phyloP scores from a whole-genome alignment of 2,113 vertebrate species.

The Nanorana parkeri region DNA sequence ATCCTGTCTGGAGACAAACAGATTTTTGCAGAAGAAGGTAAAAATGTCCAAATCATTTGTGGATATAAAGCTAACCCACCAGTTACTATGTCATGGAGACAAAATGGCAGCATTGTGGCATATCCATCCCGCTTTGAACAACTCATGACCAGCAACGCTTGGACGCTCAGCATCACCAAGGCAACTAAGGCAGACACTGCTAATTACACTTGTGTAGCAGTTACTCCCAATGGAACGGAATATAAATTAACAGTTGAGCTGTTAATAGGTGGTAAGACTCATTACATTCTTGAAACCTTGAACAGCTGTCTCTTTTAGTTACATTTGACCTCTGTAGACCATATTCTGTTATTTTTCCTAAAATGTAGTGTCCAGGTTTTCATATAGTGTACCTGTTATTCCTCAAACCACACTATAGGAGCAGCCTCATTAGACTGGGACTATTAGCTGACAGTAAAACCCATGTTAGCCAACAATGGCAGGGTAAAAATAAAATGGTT shows the following conservation, averaged over 20 bases:
- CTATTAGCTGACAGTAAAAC: too few relatives aligned
- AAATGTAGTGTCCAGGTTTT: too few relatives aligned
- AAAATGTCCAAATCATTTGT: constrained; percentile 64
- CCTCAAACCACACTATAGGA: too few relatives aligned
- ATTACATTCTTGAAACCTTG: too few relatives aligned
- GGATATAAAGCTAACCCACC: constrained; percentile 73
- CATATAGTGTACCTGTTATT: too few relatives aligned
- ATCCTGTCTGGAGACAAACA: constrained; percentile 61
- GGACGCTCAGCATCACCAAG: constrained; percentile 65
- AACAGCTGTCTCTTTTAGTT: too few relatives aligned
- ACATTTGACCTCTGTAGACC: too few relatives aligned
- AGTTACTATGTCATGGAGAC: constrained; percentile 68
- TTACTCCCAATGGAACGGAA: not conserved
- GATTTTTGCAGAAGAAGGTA: constrained; percentile 54
- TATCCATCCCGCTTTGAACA: constrained; percentile 60
- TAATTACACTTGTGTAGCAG: constrained; percentile 68
- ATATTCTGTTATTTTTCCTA: too few relatives aligned
- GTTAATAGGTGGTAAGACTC: constrained; percentile 70
- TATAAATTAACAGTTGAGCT: constrained; percentile 66
- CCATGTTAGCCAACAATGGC: too few relatives aligned
- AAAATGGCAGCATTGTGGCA: constrained; percentile 59
- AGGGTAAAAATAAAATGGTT: too few relatives aligned
- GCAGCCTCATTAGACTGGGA: too few relatives aligned
- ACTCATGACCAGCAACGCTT: constrained; percentile 62
- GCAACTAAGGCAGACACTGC: constrained; percentile 68